A percentile compares a stretch with the other conserved stretches of the same genome.
Conservation (phyloP, 2,113 vertebrate species). For the Lagopus leucura region DNA sequence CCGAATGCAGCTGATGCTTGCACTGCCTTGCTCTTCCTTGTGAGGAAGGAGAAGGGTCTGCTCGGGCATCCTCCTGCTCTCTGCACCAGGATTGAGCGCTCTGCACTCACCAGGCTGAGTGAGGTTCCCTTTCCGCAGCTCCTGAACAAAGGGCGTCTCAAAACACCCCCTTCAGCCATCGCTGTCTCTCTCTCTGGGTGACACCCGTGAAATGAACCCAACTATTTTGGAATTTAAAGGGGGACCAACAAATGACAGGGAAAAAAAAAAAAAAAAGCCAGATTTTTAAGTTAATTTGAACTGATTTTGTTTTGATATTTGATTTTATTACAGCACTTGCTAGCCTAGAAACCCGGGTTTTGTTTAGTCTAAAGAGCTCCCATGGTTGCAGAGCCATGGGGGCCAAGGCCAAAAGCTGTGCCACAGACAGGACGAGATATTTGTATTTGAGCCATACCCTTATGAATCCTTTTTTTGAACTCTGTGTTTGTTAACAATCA, state of each 20-base stretch:
- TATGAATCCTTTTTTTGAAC: not conserved
- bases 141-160: not conserved
- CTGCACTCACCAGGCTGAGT: no score
- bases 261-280: not conserved
- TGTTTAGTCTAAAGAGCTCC: conserved; percentile 51
- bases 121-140: not conserved
- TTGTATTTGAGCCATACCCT: not conserved
- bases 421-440: not conserved
- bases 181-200: not conserved
- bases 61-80: not conserved
- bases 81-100: no score
- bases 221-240: not conserved
- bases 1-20: not conserved
- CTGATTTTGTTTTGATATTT: conserved; percentile 59
- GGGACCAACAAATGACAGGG: not conserved
- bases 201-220: not conserved
- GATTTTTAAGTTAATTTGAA: conserved; percentile 14
- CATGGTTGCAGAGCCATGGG: not conserved
- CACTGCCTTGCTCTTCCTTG: not conserved
- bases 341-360: conserved; percentile 19
- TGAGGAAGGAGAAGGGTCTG: not conserved
- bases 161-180: not conserved
- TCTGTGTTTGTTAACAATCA: not conserved
- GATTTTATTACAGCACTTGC: conserved; percentile 28
- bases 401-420: conserved; percentile 15